These are phyloP conservation scores for Mythimna loreyi DNA, from an alignment of 2,888 invertebrate species.

Conservation along the genomic window DNA sequence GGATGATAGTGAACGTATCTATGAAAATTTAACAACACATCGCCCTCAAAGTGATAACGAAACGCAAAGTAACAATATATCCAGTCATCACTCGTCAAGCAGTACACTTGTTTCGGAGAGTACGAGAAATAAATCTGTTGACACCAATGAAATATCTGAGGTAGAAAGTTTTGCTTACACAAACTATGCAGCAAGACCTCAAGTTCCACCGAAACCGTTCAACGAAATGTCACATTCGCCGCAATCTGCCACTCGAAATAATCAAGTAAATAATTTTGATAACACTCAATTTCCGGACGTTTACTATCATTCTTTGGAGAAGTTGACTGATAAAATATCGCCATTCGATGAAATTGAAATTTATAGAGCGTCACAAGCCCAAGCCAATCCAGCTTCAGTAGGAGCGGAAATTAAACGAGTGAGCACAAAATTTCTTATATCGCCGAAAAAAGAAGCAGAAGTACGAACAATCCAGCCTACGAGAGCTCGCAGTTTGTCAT, in stretches of 20 bases:
- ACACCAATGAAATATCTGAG: slow-evolving; percentile 58
- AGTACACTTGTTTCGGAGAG: slow-evolving; percentile 85
- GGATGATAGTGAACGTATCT: slow-evolving; percentile 79
- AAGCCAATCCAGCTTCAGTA: slow-evolving; percentile 80
- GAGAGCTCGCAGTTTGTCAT: slow-evolving; percentile 84
- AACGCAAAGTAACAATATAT: slow-evolving; percentile 68
- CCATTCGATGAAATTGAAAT: slow-evolving; percentile 80
- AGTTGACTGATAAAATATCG: slow-evolving; percentile 78
- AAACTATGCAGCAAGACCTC: slow-evolving; percentile 77
- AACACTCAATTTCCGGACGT: slow-evolving; percentile 79
- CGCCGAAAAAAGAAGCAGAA: slow-evolving; percentile 88
- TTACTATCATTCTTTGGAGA: slow-evolving; percentile 86
- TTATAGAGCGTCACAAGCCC: slow-evolving; percentile 79
- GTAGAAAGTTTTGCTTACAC: slow-evolving; percentile 57
- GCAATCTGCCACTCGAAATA: slow-evolving; percentile 56
- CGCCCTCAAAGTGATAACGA: slow-evolving; percentile 69
- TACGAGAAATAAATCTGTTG: slow-evolving; percentile 66
- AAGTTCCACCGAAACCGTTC: slow-evolving; percentile 77
- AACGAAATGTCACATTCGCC: slow-evolving; percentile 67
- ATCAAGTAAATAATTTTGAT: slow-evolving; percentile 51
- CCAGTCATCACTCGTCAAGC: slow-evolving; percentile 82
- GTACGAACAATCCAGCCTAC: slow-evolving; percentile 86
- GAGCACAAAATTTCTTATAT: slow-evolving; percentile 85
- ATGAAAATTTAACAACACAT: slow-evolving; percentile 81
- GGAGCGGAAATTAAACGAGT: slow-evolving; percentile 88